Evolutionary conservation across 1,140 invertebrate genomes (phyloP).

Genomic region (Archegozetes longisetosus): DNA sequence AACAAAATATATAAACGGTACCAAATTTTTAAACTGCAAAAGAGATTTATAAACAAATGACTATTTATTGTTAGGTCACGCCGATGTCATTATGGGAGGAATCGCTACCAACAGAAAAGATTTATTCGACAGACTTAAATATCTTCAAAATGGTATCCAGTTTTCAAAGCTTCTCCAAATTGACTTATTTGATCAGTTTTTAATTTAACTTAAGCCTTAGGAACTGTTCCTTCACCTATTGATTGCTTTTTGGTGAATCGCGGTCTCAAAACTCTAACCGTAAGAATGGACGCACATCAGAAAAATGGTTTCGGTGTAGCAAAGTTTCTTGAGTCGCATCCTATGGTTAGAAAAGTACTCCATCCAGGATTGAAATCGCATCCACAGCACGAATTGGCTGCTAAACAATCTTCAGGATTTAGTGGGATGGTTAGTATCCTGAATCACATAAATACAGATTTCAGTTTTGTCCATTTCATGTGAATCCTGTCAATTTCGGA

Average conservation of each 20-base stretch:
- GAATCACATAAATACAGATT: too few relatives aligned
- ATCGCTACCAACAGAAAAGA: slow-evolving; percentile 54
- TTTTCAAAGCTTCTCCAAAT: neutral
- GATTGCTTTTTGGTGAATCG: slow-evolving; percentile 88
- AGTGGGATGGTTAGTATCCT: slow-evolving; percentile 78
- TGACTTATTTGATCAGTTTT: neutral
- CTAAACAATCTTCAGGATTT: slow-evolving; percentile 68
- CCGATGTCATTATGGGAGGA: slow-evolving; percentile 93
- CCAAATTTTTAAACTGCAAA: neutral
- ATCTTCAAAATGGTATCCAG: slow-evolving; percentile 69
- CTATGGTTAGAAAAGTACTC: slow-evolving; percentile 57
- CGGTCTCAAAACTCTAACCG: slow-evolving; percentile 66
- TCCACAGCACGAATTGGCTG: slow-evolving; percentile 67
- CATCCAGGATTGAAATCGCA: slow-evolving; percentile 79
- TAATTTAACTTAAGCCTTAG: slow-evolving; percentile 42
- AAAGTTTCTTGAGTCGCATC: slow-evolving; percentile 57
- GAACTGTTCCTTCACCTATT: slow-evolving; percentile 85
- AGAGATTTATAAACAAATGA: too few relatives aligned
- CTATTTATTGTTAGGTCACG: slow-evolving; percentile 52
- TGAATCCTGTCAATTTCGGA: too few relatives aligned
- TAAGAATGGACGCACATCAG: slow-evolving; percentile 78
- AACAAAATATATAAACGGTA: slow-evolving; percentile 93
- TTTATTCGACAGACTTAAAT: slow-evolving; percentile 52
- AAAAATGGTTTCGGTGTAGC: slow-evolving; percentile 58
- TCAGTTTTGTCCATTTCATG: too few relatives aligned